Evolutionary conservation across 2,113 vertebrate genomes (phyloP).

Genomic region (Neomonachus schauinslandi): DNA sequence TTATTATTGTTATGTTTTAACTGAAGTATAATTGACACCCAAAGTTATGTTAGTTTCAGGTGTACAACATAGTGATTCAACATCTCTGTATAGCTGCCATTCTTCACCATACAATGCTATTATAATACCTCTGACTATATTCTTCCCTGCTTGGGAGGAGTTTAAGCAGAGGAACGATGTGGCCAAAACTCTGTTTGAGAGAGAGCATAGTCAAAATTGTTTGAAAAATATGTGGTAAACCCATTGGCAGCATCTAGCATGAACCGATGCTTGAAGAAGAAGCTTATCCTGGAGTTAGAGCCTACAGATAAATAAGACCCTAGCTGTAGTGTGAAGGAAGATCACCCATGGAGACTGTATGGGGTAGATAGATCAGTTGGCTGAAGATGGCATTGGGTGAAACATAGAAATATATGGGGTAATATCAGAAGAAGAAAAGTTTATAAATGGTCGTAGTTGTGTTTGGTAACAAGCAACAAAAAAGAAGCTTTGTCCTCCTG

Average conservation of each 20-base stretch:
- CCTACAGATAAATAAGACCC: background rate
- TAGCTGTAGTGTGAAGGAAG: background rate
- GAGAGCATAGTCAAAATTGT: background rate
- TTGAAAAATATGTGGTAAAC: background rate
- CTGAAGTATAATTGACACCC: background rate
- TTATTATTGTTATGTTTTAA: background rate
- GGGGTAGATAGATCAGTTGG: background rate
- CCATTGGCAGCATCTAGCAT: background rate
- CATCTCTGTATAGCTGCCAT: background rate
- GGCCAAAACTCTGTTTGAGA: background rate
- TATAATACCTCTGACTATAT: background rate
- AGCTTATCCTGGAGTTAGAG: background rate
- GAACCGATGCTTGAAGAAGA: background rate
- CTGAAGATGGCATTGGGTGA: background rate
- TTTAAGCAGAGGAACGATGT: background rate
- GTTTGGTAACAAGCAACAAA: background rate
- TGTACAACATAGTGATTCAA: background rate
- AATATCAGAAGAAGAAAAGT: background rate
- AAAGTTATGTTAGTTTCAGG: background rate
- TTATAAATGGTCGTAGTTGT: background rate
- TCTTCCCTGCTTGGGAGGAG: background rate
- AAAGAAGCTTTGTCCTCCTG: background rate
- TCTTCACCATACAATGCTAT: background rate
- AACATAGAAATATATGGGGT: background rate
- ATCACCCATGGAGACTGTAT: background rate